Evolutionary conservation across 2,113 vertebrate species (phyloP), one percentile per base, ranked within the genome.

Genomic region (Trinectes maculatus): DNA sequence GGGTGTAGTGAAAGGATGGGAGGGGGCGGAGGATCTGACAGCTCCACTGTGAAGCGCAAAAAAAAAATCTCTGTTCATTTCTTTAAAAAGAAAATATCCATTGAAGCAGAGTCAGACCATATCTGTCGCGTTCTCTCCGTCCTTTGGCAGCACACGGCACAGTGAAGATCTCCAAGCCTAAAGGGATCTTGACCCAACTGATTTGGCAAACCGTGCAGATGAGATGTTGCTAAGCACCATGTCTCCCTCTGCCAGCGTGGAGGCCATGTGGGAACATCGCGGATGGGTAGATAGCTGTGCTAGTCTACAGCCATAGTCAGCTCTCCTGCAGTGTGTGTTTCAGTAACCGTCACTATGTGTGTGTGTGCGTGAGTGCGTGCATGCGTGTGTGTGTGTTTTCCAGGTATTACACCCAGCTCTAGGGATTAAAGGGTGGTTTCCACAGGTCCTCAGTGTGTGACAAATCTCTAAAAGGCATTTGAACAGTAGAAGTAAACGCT

Each of bases 181-280:
- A 75, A 69, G 82, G 85, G 84, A 83, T 58, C 55, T 52, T 81
- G 60, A 78, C 85, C 77, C 49, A 77, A 87, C 79, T 89, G 71
- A 80, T 84, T 76, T 85, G 79, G 79, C 56, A 72, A 77, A 78
- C 71, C 69, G 71, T 82, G 82, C 78, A 83, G 82, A 82, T 77
- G 84, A 85, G 77, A 82, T 76, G 89, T 91, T 90, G 87, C 91
- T 91, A 85, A 87, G 91, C 89, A 77, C 67, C 85, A 13, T 3
- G 40, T 51, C 72, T 74, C 78, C 62, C 68, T 69, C 61, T 39
- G 55, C 80, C 86, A 62, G 60, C 46, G 28, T 42, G 70, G 63
- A 80, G 71, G 74, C 80, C 78, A 62, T 51, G 43, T 69, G 85
- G 85, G 85, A 86, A 51, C 53, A 16, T 39, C 40, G 58, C 55